Evolutionary conservation across 2,797 vertebrate genomes (phyloP).

Genomic region (Chaenodraco wilsoni): DNA sequence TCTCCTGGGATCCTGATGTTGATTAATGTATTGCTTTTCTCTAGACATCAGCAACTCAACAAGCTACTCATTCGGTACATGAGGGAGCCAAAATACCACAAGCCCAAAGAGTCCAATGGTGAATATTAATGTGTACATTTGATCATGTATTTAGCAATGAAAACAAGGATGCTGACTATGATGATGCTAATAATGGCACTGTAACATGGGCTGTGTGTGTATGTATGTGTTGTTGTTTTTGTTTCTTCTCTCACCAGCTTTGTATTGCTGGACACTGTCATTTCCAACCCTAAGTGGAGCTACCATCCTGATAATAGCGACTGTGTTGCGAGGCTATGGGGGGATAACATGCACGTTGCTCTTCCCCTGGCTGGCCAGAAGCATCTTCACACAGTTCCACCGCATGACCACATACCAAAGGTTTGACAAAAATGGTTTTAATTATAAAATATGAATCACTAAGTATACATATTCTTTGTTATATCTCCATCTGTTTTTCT

Average conservation of each 20-base stretch:
- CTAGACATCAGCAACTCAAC: slow-evolving; percentile 84
- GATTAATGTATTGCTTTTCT: slow-evolving; percentile 58
- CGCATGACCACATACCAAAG: slow-evolving; percentile 86
- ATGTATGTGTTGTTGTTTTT: not conserved
- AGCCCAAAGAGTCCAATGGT: slow-evolving; percentile 82
- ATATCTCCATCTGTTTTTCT: slow-evolving; percentile 26
- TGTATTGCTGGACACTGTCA: slow-evolving; percentile 85
- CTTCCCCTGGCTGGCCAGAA: slow-evolving; percentile 84
- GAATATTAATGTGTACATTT: slow-evolving; percentile 38
- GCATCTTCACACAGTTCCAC: slow-evolving; percentile 85
- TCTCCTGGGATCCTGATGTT: slow-evolving; percentile 48
- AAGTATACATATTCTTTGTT: slow-evolving; percentile 13
- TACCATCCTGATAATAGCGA: slow-evolving; percentile 79
- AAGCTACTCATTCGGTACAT: slow-evolving; percentile 81
- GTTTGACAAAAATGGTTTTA: slow-evolving; percentile 57
- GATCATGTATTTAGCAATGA: not conserved
- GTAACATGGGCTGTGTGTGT: not conserved
- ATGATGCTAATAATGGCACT: not conserved
- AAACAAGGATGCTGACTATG: slow-evolving; percentile 1
- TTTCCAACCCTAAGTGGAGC: slow-evolving; percentile 81
- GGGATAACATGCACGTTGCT: slow-evolving; percentile 77
- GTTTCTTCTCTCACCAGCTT: slow-evolving; percentile 61
- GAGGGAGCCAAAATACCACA: slow-evolving; percentile 76
- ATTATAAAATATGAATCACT: not conserved
- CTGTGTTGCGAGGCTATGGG: slow-evolving; percentile 81